Percentiles rank a stretch among this genome's conserved stretches.
Evolutionary conservation across 2,797 vertebrate genomes (phyloP).

Genomic region (Silurus aristotelis): DNA sequence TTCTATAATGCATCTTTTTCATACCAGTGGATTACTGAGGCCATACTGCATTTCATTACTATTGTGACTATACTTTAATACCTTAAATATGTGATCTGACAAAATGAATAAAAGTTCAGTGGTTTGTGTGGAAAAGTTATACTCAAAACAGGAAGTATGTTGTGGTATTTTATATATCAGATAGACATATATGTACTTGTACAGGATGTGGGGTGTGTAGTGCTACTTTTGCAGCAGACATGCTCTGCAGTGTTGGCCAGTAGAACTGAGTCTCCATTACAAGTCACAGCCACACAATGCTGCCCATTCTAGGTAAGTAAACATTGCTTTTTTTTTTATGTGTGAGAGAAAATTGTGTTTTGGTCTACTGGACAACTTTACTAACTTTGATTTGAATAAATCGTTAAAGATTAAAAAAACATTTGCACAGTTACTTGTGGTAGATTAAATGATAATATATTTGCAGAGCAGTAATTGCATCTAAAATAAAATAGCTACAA

Average conservation of each 20-base stretch:
- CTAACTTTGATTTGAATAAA: not conserved
- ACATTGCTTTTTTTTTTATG: not conserved
- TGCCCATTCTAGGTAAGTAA: slow-evolving; percentile 44
- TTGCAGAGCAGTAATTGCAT: not conserved
- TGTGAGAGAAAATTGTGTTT: not conserved
- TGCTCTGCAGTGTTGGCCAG: not conserved
- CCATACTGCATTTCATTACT: too few species aligned
- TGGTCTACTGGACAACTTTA: not conserved
- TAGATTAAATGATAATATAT: not conserved
- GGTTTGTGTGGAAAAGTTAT: not conserved
- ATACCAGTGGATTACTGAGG: too few species aligned
- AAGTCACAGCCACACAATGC: slow-evolving; percentile 36
- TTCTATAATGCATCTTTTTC: too few species aligned
- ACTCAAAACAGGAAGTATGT: slow-evolving; percentile 26
- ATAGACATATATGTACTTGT: slow-evolving; percentile 11
- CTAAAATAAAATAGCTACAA: too few species aligned
- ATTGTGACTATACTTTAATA: too few species aligned
- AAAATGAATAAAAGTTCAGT: not conserved
- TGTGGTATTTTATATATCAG: not conserved
- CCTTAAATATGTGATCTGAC: not conserved
- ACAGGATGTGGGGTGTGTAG: slow-evolving; percentile 46
- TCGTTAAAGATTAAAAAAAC: not conserved
- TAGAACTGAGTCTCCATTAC: not conserved
- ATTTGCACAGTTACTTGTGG: not conserved
- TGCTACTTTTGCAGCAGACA: slow-evolving; percentile 30